Percentiles rank a stretch among this genome's conserved stretches.
phyloP scores from a whole-genome alignment of 2,797 vertebrate genomes.

The Mormyrops boulengeri region DNA sequence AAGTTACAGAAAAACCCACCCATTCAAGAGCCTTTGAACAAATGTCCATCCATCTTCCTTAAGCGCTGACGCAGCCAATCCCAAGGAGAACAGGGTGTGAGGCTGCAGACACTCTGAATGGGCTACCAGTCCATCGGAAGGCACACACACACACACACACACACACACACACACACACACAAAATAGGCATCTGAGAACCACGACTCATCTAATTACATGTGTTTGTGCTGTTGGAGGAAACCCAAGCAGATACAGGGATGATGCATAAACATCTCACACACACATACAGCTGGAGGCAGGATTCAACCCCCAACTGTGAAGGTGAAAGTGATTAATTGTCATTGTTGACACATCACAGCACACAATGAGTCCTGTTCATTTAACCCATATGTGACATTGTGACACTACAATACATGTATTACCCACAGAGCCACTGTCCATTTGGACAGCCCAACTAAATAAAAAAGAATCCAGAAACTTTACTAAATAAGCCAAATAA shows the following conservation, averaged over 20 bases:
- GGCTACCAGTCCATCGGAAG: not conserved
- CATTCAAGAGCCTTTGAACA: not conserved
- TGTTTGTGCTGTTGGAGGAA: not conserved
- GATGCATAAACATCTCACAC: not conserved
- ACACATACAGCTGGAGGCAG: not conserved
- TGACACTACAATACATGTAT: not conserved
- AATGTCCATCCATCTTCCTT: not conserved
- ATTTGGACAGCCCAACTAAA: not conserved
- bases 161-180: not conserved
- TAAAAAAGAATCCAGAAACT: not conserved
- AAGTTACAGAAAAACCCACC: not conserved
- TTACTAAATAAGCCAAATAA: not conserved
- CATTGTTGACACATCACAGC: not conserved
- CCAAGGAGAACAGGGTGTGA: not conserved
- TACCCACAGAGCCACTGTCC: not conserved
- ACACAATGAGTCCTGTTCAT: not conserved
- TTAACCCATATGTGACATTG: not conserved
- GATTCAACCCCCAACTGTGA: not conserved
- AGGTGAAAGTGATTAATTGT: not conserved
- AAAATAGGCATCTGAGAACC: not conserved
- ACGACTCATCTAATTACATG: not conserved
- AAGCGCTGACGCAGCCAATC: not conserved
- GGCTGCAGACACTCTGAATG: not conserved
- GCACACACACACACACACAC: not conserved
- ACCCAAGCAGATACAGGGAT: not conserved